These are phyloP conservation scores for Glomeris maerens DNA, from an alignment of 1,140 invertebrate species.

Conservation along the genomic window DNA sequence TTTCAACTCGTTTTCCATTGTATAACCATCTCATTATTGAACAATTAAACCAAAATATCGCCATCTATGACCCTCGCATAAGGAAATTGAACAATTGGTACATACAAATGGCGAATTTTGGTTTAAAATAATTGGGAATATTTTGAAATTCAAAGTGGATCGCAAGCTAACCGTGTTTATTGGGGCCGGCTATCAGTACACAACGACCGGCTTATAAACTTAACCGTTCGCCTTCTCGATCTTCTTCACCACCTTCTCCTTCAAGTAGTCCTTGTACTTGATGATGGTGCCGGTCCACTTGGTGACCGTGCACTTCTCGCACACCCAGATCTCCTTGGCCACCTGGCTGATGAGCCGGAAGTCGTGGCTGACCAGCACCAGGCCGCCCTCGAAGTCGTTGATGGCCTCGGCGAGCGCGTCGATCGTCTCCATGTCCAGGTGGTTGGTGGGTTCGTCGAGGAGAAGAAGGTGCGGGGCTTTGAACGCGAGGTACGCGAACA, in stretches of 20 bases:
- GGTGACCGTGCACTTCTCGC: slow-evolving; percentile 87
- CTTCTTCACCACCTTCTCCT: slow-evolving; percentile 50
- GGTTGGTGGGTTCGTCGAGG: slow-evolving; percentile 97
- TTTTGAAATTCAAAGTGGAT: too few relatives aligned
- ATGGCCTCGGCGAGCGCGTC: slow-evolving; percentile 95
- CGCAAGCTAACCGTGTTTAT: too few relatives aligned
- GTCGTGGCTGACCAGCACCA: slow-evolving; percentile 95
- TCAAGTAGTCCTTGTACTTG: slow-evolving; percentile 88
- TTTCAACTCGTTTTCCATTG: too few relatives aligned
- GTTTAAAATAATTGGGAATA: too few relatives aligned
- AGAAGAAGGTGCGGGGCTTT: slow-evolving; percentile 85
- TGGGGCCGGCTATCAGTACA: too few relatives aligned
- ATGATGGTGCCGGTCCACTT: slow-evolving; percentile 95
- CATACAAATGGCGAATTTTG: too few relatives aligned
- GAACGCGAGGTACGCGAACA: slow-evolving; percentile 80
- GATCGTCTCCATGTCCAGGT: slow-evolving; percentile 98
- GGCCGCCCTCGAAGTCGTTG: slow-evolving; percentile 93
- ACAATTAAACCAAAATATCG: too few relatives aligned
- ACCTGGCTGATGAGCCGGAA: slow-evolving; percentile 98
- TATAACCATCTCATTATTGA: too few relatives aligned
- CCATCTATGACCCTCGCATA: too few relatives aligned
- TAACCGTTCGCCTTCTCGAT: too few relatives aligned
- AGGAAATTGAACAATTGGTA: too few relatives aligned
- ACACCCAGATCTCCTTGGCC: slow-evolving; percentile 98
- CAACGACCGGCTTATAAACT: too few relatives aligned